Percentiles rank a stretch among this genome's conserved stretches.
Conservation (phyloP, 2,113 vertebrate species). For the Xenopus tropicalis region DNA sequence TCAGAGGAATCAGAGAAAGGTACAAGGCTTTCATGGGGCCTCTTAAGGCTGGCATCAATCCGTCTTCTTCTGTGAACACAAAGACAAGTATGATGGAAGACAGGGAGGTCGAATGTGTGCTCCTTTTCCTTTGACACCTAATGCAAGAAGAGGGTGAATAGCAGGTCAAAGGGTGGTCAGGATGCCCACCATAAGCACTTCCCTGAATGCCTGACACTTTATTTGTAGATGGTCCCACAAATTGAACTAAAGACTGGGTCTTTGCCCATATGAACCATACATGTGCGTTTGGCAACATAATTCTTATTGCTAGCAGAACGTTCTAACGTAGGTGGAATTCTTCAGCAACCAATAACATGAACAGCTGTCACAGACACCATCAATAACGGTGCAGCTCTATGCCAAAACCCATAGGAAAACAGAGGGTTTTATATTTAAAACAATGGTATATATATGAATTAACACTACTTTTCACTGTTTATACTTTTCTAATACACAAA, state of each 20-base stretch:
- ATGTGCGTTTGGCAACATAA: not conserved
- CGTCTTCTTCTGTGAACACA: slow-evolving; percentile 31
- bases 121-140: slow-evolving; percentile 35
- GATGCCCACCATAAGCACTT: slow-evolving; percentile 4
- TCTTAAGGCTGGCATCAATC: slow-evolving; percentile 37
- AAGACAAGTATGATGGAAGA: slow-evolving; percentile 42
- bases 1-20: slow-evolving; percentile 37
- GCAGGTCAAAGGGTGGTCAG: slow-evolving; percentile 23
- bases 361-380: not conserved
- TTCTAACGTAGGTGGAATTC: not conserved
- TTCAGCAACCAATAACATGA: not conserved
- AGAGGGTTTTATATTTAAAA: not conserved
- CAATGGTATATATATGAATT: not conserved
- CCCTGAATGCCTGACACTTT: not conserved
- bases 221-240: not conserved
- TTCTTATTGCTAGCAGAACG: too few relatives aligned
- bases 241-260: not conserved
- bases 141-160: slow-evolving; percentile 21
- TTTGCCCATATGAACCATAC: not conserved
- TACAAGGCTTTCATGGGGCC: slow-evolving; percentile 36
- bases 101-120: slow-evolving; percentile 27
- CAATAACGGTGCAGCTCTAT: not conserved
- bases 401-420: slow-evolving; percentile 1
- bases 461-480: not conserved
- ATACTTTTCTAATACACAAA: too few relatives aligned